Evolutionary conservation across 2,113 vertebrate species (phyloP).

Genomic region (Neoarius graeffei): DNA sequence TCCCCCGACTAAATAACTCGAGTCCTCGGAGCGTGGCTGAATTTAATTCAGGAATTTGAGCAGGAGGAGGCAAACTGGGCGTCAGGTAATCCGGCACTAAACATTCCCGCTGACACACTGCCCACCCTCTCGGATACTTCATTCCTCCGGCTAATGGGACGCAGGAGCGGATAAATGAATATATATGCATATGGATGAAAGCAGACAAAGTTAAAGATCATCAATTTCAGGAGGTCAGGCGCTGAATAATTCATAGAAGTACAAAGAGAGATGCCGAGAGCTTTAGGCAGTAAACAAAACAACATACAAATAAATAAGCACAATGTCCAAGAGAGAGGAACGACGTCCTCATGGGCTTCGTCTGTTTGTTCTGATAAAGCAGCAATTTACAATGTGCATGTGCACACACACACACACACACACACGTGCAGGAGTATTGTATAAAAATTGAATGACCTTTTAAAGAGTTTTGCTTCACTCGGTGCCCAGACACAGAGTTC

Average conservation of each 20-base stretch:
- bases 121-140: conserved; percentile 30
- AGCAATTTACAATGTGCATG: background rate
- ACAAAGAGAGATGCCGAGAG: conserved; percentile 21
- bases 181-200: conserved; percentile 32
- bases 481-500: background rate
- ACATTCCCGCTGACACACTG: conserved; percentile 47
- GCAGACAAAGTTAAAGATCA: conserved; percentile 38
- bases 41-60: conserved; percentile 43
- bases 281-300: conserved; percentile 50
- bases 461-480: background rate
- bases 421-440: background rate
- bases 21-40: conserved; percentile 41
- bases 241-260: conserved; percentile 51
- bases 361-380: conserved; percentile 43
- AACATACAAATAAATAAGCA: conserved; percentile 45
- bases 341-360: conserved; percentile 29
- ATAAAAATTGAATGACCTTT: background rate
- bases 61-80: conserved; percentile 28
- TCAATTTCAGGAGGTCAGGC: conserved; percentile 18
- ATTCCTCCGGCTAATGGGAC: conserved; percentile 8
- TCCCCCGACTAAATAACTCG: conserved; percentile 35
- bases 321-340: background rate
- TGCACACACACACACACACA: background rate
- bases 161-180: conserved; percentile 1
- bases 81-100: conserved; percentile 46